A percentile compares a stretch with the other conserved stretches of the same genome.
Evolutionary conservation across 2,797 vertebrate genomes (phyloP).

Genomic region (Tragopan temminckii): DNA sequence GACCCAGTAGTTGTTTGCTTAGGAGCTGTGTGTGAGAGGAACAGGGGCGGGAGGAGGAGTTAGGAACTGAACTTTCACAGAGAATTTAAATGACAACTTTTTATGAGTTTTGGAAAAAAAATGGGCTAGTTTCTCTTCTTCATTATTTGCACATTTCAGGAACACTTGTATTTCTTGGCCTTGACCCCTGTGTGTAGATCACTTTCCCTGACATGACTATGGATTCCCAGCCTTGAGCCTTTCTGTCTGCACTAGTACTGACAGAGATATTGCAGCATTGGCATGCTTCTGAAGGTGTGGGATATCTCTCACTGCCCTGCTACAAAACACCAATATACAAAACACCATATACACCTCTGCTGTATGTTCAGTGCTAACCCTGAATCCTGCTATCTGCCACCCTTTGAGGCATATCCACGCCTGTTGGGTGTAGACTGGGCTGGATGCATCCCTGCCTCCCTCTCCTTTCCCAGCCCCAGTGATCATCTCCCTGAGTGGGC

Average conservation of each 20-base stretch:
- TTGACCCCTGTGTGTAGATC: neutral
- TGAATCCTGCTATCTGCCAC: neutral
- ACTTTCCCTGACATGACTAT: neutral
- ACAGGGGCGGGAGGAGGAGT: neutral
- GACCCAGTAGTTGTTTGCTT: neutral
- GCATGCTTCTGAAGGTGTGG: rapidly evolving
- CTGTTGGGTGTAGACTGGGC: neutral
- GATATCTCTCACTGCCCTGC: rapidly evolving
- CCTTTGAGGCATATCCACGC: neutral
- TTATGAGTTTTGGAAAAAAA: neutral
- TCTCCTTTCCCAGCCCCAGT: neutral
- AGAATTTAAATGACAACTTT: neutral
- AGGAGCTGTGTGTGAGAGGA: neutral
- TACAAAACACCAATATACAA: neutral
- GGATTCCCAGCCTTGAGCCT: neutral
- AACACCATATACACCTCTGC: rapidly evolving
- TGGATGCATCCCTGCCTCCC: neutral
- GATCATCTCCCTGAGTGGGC: neutral
- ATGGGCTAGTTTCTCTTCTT: neutral
- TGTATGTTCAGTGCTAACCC: neutral
- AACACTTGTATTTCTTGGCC: neutral
- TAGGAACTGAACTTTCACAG: neutral
- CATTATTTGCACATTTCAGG: neutral
- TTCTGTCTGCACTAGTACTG: neutral
- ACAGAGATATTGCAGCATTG: neutral